A percentile compares a stretch with the other conserved stretches of the same genome.
These are phyloP conservation scores for Argya squamiceps DNA, from an alignment of 2,797 vertebrate genomes.

Conservation along the genomic window DNA sequence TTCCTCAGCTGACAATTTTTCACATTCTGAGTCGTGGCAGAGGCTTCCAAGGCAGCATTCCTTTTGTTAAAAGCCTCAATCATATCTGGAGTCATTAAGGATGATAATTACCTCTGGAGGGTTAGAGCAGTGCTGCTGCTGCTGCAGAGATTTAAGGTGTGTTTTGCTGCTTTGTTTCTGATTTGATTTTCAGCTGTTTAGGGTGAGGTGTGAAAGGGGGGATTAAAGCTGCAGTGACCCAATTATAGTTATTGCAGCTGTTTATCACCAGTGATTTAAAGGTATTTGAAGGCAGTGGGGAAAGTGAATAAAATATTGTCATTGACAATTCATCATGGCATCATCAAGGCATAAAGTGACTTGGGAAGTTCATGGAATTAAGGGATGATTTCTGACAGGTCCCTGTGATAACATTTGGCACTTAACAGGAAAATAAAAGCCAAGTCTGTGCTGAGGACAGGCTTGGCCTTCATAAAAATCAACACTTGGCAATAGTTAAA, in stretches of 20 bases:
- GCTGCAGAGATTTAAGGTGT: constrained; percentile 36
- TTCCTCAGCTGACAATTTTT: constrained; percentile 63
- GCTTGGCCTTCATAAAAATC: neutral
- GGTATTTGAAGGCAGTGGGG: neutral
- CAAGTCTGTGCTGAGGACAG: neutral
- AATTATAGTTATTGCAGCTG: neutral
- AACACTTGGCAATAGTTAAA: neutral
- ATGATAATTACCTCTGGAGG: constrained; percentile 62
- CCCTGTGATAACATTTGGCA: neutral
- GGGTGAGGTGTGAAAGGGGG: neutral
- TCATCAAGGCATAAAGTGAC: neutral
- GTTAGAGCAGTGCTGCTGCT: neutral
- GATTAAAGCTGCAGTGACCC: constrained; percentile 3
- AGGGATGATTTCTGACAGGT: neutral
- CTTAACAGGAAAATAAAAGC: neutral
- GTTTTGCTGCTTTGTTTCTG: constrained; percentile 31
- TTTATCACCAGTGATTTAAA: neutral
- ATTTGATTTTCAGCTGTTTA: constrained; percentile 39
- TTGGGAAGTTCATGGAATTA: neutral
- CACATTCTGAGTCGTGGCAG: constrained; percentile 54
- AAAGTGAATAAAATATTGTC: neutral
- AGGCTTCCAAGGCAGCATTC: constrained; percentile 63
- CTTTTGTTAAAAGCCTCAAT: constrained; percentile 69
- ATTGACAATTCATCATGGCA: neutral
- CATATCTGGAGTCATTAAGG: constrained; percentile 67